phyloP scores from a whole-genome alignment of 2,113 vertebrate species.

The Gnathonemus longibarbis region DNA sequence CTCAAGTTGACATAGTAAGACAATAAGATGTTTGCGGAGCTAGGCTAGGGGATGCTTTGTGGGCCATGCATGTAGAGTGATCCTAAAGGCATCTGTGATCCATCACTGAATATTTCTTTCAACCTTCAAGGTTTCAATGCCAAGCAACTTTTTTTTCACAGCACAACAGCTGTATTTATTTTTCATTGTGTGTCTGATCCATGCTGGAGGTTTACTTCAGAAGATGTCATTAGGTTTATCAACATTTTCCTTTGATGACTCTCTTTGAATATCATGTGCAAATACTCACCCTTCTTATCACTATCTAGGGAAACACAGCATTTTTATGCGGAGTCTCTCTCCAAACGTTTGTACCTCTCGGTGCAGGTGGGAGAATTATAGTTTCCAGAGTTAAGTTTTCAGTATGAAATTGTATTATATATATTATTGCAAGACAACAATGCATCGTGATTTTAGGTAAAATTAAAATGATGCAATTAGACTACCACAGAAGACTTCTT shows the following conservation, averaged over 20 bases:
- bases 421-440: not conserved
- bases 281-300: constrained; percentile 9
- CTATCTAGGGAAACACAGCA: not conserved
- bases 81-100: not conserved
- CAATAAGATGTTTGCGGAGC: constrained; percentile 36
- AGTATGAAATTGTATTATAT: not conserved
- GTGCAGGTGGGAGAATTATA: not conserved
- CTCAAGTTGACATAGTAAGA: constrained; percentile 59
- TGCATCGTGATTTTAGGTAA: not conserved
- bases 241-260: not conserved
- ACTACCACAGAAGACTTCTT: not conserved
- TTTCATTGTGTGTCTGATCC: constrained; percentile 4
- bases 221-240: constrained; percentile 17
- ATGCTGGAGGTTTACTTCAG: constrained; percentile 9
- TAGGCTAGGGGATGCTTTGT: not conserved
- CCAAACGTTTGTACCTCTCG: not conserved
- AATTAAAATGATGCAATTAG: not conserved
- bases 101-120: not conserved
- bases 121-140: not conserved
- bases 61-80: not conserved
- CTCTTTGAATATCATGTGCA: constrained; percentile 15
- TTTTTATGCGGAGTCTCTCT: not conserved
- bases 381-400: not conserved
- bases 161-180: constrained; percentile 4
- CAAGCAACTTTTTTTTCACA: not conserved